phyloP scores from a whole-genome alignment of 2,888 invertebrate species.

The Sarcophaga rosellei region DNA sequence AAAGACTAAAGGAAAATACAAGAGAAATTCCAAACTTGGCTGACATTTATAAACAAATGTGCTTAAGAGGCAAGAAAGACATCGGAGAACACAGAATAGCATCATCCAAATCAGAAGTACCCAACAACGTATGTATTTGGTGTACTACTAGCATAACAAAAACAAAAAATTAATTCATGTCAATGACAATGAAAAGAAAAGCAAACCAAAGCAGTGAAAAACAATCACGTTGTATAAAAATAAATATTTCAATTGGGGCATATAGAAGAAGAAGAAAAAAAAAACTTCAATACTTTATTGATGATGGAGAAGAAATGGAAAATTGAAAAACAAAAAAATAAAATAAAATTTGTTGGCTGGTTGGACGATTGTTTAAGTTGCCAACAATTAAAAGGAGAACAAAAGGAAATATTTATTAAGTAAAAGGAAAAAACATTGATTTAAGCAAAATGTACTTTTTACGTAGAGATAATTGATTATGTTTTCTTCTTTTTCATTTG shows the following conservation, averaged over 20 bases:
- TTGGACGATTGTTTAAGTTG: slow-evolving; percentile 17
- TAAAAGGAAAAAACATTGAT: background rate
- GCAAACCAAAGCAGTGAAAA: slow-evolving; percentile 34
- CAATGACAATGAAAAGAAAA: slow-evolving; percentile 65
- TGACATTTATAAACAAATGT: slow-evolving; percentile 41
- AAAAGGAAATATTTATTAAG: slow-evolving; percentile 22
- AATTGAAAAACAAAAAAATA: slow-evolving; percentile 17
- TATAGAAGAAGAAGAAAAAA: slow-evolving; percentile 18
- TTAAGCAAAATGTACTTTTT: background rate
- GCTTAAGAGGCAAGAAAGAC: slow-evolving; percentile 18
- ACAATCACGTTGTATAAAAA: slow-evolving; percentile 20
- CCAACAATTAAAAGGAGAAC: slow-evolving; percentile 31
- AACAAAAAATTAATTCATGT: slow-evolving; percentile 52
- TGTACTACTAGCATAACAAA: slow-evolving; percentile 19
- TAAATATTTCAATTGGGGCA: slow-evolving; percentile 46
- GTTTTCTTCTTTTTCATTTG: background rate
- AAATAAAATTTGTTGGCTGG: slow-evolving; percentile 38
- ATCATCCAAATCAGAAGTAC: slow-evolving; percentile 37
- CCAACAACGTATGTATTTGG: slow-evolving; percentile 16
- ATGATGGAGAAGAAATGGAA: slow-evolving; percentile 1
- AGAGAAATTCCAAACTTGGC: slow-evolving; percentile 50
- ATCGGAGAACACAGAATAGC: slow-evolving; percentile 11
- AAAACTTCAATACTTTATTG: slow-evolving; percentile 43
- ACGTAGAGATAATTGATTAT: background rate
- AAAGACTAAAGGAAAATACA: slow-evolving; percentile 26